Evolutionary conservation across 2,113 vertebrate species (phyloP), one percentile per base, ranked within the genome.

Genomic region (Sigmodon hispidus): DNA sequence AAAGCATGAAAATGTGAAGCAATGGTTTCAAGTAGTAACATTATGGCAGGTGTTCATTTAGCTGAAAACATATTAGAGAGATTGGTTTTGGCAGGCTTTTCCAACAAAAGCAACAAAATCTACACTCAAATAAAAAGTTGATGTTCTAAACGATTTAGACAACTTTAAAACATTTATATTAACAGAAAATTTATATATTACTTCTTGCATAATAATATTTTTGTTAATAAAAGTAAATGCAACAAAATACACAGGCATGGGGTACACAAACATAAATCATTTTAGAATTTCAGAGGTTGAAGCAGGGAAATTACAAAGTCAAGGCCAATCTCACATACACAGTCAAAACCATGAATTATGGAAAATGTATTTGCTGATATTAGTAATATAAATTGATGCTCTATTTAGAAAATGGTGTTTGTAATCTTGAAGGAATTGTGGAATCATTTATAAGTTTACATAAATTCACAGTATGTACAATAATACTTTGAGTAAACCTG

Each of bases 21-120:
- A 57, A 93, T 94, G 59, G 48, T 93, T 96, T 90, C 77, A 94
- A 73, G 31, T 87, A 87, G 43, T 94, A 92, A 55, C 80, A 95
- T 65, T 80, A 98, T 97, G 94, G 91, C 96, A 96, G 85, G 87
- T 93, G 93, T 97, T 98, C 97, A 96, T 88, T 87, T 81, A 93
- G 45, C 59, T 90, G 76, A 97, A 77, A 96, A 96, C 98, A 77
- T 73, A 96, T 72, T 57, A 97, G 79, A 97, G 79, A 97, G 26
- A 34, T 96, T 97, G 73, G 85, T 96, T 72, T 65, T 96, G 93
- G 84, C 26, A 67, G 45, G 55, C 0, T 95, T 96, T 97, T 95
- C 87, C 92, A 85, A 2, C 69, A 91, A 36, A 86, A 87, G n/a
- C n/a, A n/a, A n/a, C n/a, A n/a, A n/a, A n/a, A n/a, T n/a, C n/a